Base-by-base conservation (phyloP, 2,113 vertebrate species). In the Piprites chloris region DNA sequence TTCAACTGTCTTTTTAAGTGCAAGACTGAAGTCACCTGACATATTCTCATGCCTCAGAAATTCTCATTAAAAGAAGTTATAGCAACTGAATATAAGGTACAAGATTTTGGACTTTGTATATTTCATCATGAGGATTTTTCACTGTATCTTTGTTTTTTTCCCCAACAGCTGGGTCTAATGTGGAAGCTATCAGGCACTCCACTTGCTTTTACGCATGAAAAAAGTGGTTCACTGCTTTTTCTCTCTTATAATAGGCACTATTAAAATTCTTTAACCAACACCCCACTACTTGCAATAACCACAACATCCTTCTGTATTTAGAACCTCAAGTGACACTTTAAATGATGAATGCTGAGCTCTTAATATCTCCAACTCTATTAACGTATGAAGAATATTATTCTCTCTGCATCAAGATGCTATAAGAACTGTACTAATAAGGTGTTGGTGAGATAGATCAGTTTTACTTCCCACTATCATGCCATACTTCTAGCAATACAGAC, bases 21-120 rank as follows among this genome's bases (percentile, higher is more conserved):
- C 47, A 92, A 95, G 32, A 79, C 32, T 95, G 59, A 93, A 89
- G 27, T 89, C 50, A 87, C 9, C 65, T 13, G 14, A 46, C 42
- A 79, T 85, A 67, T 73, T 69, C 18, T 96, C 16, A 81, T 1
- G 22, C 28, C 27, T 94, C 59, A 78, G 41, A 92, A 46, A 90
- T 71, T 92, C 44, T 95, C 46, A 97, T 89, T 96, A 94, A 67
- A 52, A 95, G 71, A 86, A 93, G 56, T 85, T 85, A 89, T 1
- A 93, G 49, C 21, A 83, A 37, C 72, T 86, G 44, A 69, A 94
- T 91, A 55, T 44, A 87, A 89, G 42, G 53, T 32, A 56, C 39
- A 85, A 87, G 23, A 66, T 62, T 58, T 90, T 73, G 37, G 62
- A 41, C 27, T 96, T 92, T 69, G 33, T 88, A 11, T 85, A 67